Conservation (phyloP, 2,888 invertebrate species). For the Dynastes maya region DNA sequence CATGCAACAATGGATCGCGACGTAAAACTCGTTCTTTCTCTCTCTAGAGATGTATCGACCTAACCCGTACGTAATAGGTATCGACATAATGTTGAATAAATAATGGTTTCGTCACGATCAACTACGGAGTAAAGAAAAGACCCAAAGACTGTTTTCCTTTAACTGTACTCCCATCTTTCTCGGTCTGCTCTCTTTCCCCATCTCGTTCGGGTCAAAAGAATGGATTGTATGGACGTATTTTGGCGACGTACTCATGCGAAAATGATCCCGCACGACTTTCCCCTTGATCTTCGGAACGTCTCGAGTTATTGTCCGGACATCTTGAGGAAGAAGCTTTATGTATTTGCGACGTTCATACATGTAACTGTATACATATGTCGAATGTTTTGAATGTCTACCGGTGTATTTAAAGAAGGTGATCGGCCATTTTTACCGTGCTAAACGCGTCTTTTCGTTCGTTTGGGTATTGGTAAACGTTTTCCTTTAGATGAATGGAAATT, state of each 20-base stretch:
- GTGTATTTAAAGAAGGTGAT: background rate
- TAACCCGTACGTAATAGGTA: background rate
- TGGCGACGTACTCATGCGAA: background rate
- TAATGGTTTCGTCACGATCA: slow-evolving; percentile 36
- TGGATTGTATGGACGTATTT: background rate
- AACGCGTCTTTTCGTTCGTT: no score
- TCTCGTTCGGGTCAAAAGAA: no score
- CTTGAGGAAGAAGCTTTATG: background rate
- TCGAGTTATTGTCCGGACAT: slow-evolving; percentile 10
- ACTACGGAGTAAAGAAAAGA: background rate
- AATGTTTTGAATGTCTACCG: no score
- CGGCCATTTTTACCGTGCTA: background rate
- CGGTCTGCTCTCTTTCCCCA: no score
- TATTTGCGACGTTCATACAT: background rate
- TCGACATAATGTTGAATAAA: slow-evolving; percentile 32
- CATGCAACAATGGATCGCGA: no score
- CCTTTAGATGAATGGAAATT: background rate
- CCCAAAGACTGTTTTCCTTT: background rate
- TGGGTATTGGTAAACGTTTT: no score
- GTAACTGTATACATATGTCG: background rate
- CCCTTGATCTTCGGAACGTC: slow-evolving; percentile 6
- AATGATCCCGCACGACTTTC: slow-evolving; percentile 9
- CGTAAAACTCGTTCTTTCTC: background rate
- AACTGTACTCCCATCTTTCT: no score
- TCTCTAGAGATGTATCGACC: background rate